Base-by-base conservation (phyloP, 2,888 invertebrate species). In the Leptodirus hochenwartii region DNA sequence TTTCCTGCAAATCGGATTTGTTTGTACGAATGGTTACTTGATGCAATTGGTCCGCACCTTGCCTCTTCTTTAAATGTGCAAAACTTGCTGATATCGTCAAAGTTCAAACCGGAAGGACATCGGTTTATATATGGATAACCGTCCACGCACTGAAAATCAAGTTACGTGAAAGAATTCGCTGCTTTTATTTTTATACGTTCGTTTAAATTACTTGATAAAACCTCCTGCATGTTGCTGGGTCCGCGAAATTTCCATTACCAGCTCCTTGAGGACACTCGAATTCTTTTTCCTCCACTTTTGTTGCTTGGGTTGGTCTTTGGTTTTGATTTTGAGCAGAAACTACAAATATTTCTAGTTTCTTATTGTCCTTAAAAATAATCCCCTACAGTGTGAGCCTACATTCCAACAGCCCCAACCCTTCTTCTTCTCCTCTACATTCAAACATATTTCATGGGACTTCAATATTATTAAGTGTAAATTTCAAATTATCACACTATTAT, bases 31-130 rank as follows among this genome's bases (percentile, higher is more conserved):
- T n/a, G n/a, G n/a, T 74, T 66, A 87, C 87, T 87, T 46, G 81
- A 68, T 37, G 81, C 63, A 40, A 90, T 69, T 13, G 90, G 90
- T 27, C 90, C 90, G 53, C 90, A 90, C 49, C 79, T 67, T 15
- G 87, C 87, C 58, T 88, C 85, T 33, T 66, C 69, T 58, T 84
- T 81, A 55, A 88, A 88, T 3, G 85, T 90, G 53, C 88, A 90
- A 48, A 66, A 80, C 57, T 88, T 88, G 56, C 72, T 77, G 45
- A 82, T 69, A 48, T 88, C 88, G 51, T 90, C 88, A 50, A 88
- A 90, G 54, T 78, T 81, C 28, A 90, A 62, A 32, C 84, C 82
- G 3, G 87, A 82, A 8, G 88, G 90, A 53, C 88, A 90, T 48
- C 82, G 68, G 55, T 82, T 85, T 45, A 78, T 44, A 52, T 88